These are phyloP conservation scores for Ips typographus DNA, from an alignment of 1,140 invertebrate genomes.

Conservation along the genomic window DNA sequence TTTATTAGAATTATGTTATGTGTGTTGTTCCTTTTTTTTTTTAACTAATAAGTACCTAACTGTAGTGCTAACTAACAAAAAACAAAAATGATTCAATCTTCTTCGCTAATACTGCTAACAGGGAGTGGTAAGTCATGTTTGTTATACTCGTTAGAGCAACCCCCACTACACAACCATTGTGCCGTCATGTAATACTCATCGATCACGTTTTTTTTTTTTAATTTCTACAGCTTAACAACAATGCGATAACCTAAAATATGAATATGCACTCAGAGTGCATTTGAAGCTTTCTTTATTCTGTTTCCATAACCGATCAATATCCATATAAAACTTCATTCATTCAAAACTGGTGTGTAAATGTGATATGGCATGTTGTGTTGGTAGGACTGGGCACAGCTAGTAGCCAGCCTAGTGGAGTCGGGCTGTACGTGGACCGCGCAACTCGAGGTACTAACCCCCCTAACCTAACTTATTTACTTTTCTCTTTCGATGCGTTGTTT, in stretches of 20 bases:
- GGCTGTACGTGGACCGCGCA: slow-evolving; percentile 74
- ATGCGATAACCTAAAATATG: too few relatives aligned
- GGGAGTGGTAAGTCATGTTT: slow-evolving; percentile 57
- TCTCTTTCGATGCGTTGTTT: background rate
- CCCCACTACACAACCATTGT: background rate
- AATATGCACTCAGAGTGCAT: too few relatives aligned
- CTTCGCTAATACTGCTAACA: slow-evolving; percentile 43
- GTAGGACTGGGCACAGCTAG: slow-evolving; percentile 77
- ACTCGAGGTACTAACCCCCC: slow-evolving; percentile 63
- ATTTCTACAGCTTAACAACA: too few relatives aligned
- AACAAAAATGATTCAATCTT: background rate
- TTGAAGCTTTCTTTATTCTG: too few relatives aligned
- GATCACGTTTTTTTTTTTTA: too few relatives aligned
- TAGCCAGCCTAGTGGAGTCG: slow-evolving; percentile 76
- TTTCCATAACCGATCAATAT: background rate
- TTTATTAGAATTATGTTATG: too few relatives aligned
- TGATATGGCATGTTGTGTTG: slow-evolving; percentile 51
- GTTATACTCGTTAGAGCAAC: slow-evolving; percentile 13
- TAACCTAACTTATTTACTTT: background rate
- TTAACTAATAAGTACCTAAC: too few relatives aligned
- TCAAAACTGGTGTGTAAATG: slow-evolving; percentile 28
- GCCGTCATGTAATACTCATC: too few relatives aligned
- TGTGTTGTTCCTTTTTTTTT: too few relatives aligned
- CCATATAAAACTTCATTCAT: background rate
- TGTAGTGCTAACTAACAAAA: too few relatives aligned